phyloP scores from a whole-genome alignment of 2,888 invertebrate genomes.

The Meliscaeva auricollis region DNA sequence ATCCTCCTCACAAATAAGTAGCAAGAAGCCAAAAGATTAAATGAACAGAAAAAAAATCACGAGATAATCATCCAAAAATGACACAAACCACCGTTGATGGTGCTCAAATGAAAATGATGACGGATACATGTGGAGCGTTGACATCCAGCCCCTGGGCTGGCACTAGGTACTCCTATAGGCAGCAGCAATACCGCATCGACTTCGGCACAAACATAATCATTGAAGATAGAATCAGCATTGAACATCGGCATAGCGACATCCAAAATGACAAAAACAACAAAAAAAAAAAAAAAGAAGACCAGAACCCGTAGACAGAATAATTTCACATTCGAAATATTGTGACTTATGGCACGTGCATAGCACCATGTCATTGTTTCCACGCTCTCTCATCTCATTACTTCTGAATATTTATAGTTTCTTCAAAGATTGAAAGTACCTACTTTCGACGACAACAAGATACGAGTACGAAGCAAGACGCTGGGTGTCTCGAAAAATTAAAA shows the following conservation, averaged over 20 bases:
- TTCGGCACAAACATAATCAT: neutral
- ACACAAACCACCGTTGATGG: constrained; percentile 64
- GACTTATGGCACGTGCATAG: constrained; percentile 74
- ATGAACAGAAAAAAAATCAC: neutral
- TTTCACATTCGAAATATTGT: constrained; percentile 74
- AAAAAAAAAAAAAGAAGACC: no score
- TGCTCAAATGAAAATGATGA: constrained; percentile 67
- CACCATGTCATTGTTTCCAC: constrained; percentile 76
- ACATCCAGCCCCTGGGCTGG: constrained; percentile 23
- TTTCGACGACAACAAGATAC: no score
- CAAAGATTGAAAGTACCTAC: constrained; percentile 53
- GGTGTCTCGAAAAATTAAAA: no score
- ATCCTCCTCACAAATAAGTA: constrained; percentile 2
- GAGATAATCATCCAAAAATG: constrained; percentile 64
- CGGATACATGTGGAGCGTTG: constrained; percentile 59
- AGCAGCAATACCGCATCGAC: neutral
- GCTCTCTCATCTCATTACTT: constrained; percentile 74
- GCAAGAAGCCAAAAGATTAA: constrained; percentile 1
- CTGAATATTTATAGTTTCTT: constrained; percentile 64
- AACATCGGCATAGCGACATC: neutral
- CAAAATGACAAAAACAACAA: neutral
- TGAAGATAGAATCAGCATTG: constrained; percentile 2
- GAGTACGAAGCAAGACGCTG: no score
- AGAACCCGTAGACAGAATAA: constrained; percentile 66
- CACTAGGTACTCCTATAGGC: neutral